A percentile compares a stretch with the other conserved stretches of the same genome.
Evolutionary conservation across 2,797 vertebrate species (phyloP).

Genomic region (Iguana delicatissima): DNA sequence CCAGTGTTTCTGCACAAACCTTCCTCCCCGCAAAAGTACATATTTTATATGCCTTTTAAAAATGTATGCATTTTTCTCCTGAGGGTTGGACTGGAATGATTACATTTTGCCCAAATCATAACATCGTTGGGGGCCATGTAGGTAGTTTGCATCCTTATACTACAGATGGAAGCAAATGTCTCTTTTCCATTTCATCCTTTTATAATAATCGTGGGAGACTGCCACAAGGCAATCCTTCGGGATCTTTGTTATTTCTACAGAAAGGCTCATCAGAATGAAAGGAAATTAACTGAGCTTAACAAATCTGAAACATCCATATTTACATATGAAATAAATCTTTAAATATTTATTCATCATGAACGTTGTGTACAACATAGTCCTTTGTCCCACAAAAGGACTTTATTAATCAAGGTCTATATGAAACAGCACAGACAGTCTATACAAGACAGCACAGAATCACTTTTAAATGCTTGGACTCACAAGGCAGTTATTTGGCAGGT

Average conservation of each 20-base stretch:
- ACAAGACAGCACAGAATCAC: conserved; percentile 47
- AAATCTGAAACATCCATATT: conserved; percentile 48
- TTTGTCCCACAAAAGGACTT: conserved; percentile 34
- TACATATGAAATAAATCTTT: conserved; percentile 52
- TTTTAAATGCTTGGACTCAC: conserved; percentile 44
- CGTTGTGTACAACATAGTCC: conserved; percentile 39
- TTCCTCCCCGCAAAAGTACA: not conserved
- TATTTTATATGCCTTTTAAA: not conserved
- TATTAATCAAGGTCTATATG: conserved; percentile 50
- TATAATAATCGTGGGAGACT: not conserved
- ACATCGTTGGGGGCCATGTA: not conserved
- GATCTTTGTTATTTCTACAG: conserved; percentile 39
- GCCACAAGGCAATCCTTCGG: not conserved
- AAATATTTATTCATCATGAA: conserved; percentile 41
- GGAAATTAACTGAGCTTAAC: conserved; percentile 44
- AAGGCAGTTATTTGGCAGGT: conserved; percentile 43
- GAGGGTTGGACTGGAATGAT: not conserved
- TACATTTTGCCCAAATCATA: no score
- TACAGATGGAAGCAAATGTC: not conserved
- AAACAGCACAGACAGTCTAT: conserved; percentile 44
- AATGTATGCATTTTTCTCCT: not conserved
- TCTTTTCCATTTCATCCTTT: not conserved
- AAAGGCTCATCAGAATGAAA: conserved; percentile 45
- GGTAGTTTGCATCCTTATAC: not conserved
- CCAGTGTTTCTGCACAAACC: not conserved